These are phyloP conservation scores for Zaprionus inermis DNA, from an alignment of 1,140 invertebrate species.

Conservation along the genomic window DNA sequence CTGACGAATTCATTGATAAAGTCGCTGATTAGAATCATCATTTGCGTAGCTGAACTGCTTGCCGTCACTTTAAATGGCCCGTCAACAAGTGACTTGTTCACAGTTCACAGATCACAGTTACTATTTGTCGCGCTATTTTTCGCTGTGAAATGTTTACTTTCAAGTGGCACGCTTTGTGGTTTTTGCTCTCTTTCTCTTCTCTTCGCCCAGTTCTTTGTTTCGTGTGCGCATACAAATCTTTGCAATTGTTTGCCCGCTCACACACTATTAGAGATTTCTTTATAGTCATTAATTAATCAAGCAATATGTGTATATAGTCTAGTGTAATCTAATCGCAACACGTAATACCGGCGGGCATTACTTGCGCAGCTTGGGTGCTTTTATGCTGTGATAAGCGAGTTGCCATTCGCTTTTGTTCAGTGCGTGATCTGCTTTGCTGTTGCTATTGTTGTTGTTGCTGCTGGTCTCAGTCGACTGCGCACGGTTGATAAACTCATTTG, in stretches of 20 bases:
- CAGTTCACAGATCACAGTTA: conserved; percentile 4
- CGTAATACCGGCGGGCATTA: conserved; percentile 24
- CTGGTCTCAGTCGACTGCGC: background rate
- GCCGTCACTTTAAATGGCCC: conserved; percentile 4
- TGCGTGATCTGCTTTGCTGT: conserved; percentile 10
- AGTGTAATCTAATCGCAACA: conserved; percentile 47
- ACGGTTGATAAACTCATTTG: conserved; percentile 13
- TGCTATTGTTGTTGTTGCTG: conserved; percentile 36
- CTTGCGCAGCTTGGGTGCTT: conserved; percentile 6
- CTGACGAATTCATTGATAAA: conserved; percentile 18
- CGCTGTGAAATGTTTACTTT: conserved; percentile 12
- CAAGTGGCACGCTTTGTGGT: conserved; percentile 20
- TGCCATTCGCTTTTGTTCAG: conserved; percentile 42
- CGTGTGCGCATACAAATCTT: conserved; percentile 5
- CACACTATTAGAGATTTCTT: conserved; percentile 11
- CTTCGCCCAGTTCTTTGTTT: background rate
- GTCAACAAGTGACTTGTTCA: conserved; percentile 11
- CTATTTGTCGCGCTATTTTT: conserved; percentile 6
- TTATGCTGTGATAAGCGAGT: conserved; percentile 72
- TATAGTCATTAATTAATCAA: conserved; percentile 17
- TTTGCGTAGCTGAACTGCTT: background rate
- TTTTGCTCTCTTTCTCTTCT: background rate
- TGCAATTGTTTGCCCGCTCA: background rate
- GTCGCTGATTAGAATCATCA: conserved; percentile 4
- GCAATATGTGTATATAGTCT: background rate